Base-by-base conservation (phyloP, 2,888 invertebrate genomes). In the Meteorus colon region DNA sequence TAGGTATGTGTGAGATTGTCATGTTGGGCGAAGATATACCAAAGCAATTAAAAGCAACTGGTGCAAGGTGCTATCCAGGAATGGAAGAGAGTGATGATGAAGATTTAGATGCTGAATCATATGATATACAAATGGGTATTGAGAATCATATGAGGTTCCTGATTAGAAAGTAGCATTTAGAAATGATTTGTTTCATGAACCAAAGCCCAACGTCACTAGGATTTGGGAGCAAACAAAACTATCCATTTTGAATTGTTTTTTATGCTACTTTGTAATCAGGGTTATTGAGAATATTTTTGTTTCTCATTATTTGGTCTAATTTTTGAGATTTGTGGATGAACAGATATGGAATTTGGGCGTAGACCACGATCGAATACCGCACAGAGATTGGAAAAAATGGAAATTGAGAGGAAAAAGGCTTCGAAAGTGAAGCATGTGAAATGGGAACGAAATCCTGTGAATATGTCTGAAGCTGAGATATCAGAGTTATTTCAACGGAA, bases 1-100 rank as follows among this genome's bases (percentile, higher is more conserved):
- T 84, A 89, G 93, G 97, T 75, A 94, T 97, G 92, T 97, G 97
- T 90, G 98, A 98, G 90, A 93, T 95, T 85, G 95, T 97, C 73
- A 97, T 98, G 95, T 93, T 95, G 45, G 94, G 95, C 73, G 96
- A 97, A 88, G 94, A 96, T 90, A 92, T 95, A 83, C 94, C 95
- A 29, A 93, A 92, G 84, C 91, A 92, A 81, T 89, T 93, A 74
- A 90, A 92, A 77, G 89, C 91, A 73, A 91, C 91, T 88, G 88
- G 91, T n/a, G 92, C 93, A 83, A 92, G 94, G 75, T 93, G 93
- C 81, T 96, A 95, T 89, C 95, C 95, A 31, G 95, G 94, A 60
- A 91, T 94, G 86, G 95, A 95, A 84, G 94, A 95, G 77, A 95
- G 95, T 84, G 95, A 95, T 81, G 94, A 95, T 81, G 96, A 95